Base-by-base conservation (phyloP, 2,888 invertebrate genomes). In the Xiphydria camelus region DNA sequence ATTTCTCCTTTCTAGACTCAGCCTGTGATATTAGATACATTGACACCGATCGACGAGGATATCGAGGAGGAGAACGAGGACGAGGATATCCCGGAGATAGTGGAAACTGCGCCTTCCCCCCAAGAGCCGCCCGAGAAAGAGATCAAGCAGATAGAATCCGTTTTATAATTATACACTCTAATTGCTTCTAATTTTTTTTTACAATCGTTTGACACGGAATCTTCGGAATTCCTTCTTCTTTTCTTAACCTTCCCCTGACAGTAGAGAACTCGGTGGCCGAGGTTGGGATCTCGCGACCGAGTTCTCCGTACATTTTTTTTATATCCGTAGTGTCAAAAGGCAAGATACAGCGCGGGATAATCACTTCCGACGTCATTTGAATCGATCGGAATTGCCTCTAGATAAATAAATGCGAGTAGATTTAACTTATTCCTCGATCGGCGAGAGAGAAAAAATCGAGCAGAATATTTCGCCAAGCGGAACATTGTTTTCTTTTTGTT, bases 41-140 rank as follows among this genome's bases (percentile, higher is more conserved):
- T 91, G 34, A 87, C 89, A 3, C 91, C 91, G 10, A 91, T 91
- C 53, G 90, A 91, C 71, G 89, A 89, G 72, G 79, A 79, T 54
- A 77, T 77, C 43, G 87, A 86, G 59, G 87, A 88, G 61, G 87
- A 87, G 59, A 82, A 82, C 5, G 77, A 77, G 49, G 90, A 89
- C 20, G 89, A 89, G 69, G 89, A 89, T 70, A 80, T 89, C 46
- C 91, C 90, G 38, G 85, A 86, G 71, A 91, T 91, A 59, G 81
- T 87, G 3, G 86, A 88, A 77, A 91, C 90, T 1, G 85, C 89
- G 33, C 85, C 91, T 34, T 75, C 75, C 25, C 75, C 73, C 4
- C 63, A 62, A 44, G 73, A 76, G 34, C 66, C 68, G 35, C 68
- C 76, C 19, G 73, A 75, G 45, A 73, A 80, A 52, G 83, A 83